phyloP scores from a whole-genome alignment of 1,140 invertebrate genomes.

The Anastrepha obliqua region DNA sequence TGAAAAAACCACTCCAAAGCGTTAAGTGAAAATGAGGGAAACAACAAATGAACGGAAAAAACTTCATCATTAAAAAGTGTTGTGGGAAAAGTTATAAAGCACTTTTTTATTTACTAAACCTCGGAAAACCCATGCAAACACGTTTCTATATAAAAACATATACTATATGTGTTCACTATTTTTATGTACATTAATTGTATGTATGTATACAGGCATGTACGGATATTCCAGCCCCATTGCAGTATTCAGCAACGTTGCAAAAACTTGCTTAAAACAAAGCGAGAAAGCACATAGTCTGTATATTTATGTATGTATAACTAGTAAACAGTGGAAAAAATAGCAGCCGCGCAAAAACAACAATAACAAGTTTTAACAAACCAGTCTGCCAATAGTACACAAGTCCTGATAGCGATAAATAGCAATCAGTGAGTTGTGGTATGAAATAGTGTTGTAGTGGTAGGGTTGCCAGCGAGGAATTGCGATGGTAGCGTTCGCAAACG shows the following conservation, averaged over 20 bases:
- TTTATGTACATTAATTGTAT: background rate
- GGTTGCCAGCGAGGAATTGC: too few species aligned
- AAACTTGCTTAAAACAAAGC: conserved; percentile 1
- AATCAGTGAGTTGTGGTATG: background rate
- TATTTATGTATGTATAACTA: background rate
- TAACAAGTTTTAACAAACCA: conserved; percentile 4
- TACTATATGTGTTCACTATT: background rate
- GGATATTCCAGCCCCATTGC: background rate
- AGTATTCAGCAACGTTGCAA: conserved; percentile 4
- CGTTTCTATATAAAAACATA: background rate
- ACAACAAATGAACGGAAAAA: background rate
- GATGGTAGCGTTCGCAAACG: too few species aligned
- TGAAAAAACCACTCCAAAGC: conserved; percentile 25
- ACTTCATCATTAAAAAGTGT: conserved; percentile 49
- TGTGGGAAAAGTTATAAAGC: conserved; percentile 48
- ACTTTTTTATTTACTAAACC: background rate
- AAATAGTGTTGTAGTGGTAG: too few species aligned
- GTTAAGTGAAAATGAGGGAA: conserved; percentile 1
- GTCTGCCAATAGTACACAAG: conserved; percentile 24
- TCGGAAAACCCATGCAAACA: background rate
- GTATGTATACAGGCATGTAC: background rate
- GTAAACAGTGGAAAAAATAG: conserved; percentile 14
- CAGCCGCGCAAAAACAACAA: background rate
- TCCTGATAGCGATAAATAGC: conserved; percentile 6
- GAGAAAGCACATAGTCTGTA: conserved; percentile 1